Percentiles rank a stretch among this genome's conserved stretches.
Evolutionary conservation across 1,140 invertebrate species (phyloP).

Genomic region (Rhyzopertha dominica): DNA sequence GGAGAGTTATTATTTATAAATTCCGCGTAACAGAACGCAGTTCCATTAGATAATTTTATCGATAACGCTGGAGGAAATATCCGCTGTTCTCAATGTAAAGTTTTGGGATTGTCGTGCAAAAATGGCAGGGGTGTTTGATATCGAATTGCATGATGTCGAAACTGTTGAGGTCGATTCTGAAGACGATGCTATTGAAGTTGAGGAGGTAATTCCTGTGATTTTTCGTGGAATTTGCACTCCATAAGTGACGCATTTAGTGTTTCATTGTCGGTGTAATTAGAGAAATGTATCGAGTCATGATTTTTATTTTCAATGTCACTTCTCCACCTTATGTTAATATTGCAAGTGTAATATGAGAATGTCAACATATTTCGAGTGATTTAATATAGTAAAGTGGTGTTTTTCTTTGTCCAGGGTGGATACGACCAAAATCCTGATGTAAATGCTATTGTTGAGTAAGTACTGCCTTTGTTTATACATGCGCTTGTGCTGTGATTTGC

Average conservation of each 20-base stretch:
- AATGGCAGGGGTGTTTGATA: conserved; percentile 83
- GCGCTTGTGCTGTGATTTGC: too few species aligned
- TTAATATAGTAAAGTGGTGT: conserved; percentile 21
- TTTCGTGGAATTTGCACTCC: too few species aligned
- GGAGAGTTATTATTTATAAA: too few species aligned
- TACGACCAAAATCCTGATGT: conserved; percentile 72
- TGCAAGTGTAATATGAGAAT: conserved; percentile 27
- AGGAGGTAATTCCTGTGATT: too few species aligned
- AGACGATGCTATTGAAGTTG: conserved; percentile 78
- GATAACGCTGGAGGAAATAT: too few species aligned
- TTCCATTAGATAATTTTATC: too few species aligned
- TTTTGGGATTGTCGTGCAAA: conserved; percentile 8
- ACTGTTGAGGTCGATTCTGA: conserved; percentile 63
- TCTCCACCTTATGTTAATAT: conserved; percentile 12
- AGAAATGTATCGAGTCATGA: background rate
- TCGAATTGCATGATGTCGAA: conserved; percentile 75
- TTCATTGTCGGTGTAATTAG: background rate
- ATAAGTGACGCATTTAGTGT: too few species aligned
- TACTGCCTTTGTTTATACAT: too few species aligned
- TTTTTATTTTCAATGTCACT: background rate
- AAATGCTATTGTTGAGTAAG: conserved; percentile 73
- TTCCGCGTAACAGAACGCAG: too few species aligned
- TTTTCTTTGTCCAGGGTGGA: conserved; percentile 60
- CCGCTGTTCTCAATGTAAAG: conserved; percentile 19
- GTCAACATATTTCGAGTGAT: conserved; percentile 12